Percentiles rank a stretch among this genome's conserved stretches.
These are phyloP conservation scores for Ranitomeya variabilis DNA, from an alignment of 2,113 vertebrate species.

Conservation along the genomic window DNA sequence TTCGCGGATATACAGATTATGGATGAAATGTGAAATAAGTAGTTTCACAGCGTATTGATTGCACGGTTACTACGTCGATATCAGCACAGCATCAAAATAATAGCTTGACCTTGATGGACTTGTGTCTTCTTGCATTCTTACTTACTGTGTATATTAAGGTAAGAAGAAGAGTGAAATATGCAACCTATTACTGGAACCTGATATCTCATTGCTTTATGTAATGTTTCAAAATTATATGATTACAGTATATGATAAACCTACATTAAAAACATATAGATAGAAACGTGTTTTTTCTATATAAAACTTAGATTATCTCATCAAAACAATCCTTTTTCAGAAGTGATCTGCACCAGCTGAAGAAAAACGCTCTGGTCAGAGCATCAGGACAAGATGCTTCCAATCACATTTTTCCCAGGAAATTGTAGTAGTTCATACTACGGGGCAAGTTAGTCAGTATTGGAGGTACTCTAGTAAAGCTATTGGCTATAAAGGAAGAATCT, in stretches of 20 bases:
- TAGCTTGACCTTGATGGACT: background rate
- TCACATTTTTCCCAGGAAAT: no score
- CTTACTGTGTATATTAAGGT: background rate
- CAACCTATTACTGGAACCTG: no score
- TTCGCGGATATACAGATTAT: constrained; percentile 16
- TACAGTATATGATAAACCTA: background rate
- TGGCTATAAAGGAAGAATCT: no score
- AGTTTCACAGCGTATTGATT: background rate
- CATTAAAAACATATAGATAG: background rate
- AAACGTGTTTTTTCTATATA: no score
- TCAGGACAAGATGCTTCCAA: no score
- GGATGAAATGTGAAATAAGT: constrained; percentile 25
- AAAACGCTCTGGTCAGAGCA: no score
- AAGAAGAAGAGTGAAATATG: background rate
- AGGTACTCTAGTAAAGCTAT: no score
- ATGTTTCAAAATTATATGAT: background rate
- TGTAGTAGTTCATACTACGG: no score
- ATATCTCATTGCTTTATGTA: background rate
- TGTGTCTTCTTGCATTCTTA: background rate
- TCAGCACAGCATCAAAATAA: background rate
- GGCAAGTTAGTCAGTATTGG: no score
- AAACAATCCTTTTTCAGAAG: no score
- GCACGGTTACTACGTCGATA: background rate
- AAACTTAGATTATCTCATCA: no score
- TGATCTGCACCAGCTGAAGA: no score